These are phyloP conservation scores for Camponotus fellah DNA, from an alignment of 2,888 invertebrate genomes.

Conservation along the genomic window DNA sequence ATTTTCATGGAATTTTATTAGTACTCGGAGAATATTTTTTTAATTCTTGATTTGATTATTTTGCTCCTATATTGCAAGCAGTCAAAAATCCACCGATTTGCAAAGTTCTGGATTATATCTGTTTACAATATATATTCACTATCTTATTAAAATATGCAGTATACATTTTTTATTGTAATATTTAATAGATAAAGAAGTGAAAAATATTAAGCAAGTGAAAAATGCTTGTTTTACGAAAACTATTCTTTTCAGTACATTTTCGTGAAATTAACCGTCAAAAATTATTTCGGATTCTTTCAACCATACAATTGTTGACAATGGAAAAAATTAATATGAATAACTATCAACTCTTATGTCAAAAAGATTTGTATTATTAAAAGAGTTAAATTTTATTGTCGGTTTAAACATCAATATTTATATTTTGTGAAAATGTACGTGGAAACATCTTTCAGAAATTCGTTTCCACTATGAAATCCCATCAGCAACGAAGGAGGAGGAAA, in stretches of 20 bases:
- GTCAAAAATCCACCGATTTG: no score
- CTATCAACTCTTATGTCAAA: not conserved
- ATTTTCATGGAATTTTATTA: no score
- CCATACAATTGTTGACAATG: not conserved
- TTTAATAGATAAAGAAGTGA: not conserved
- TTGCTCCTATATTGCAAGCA: not conserved
- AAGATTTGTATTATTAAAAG: not conserved
- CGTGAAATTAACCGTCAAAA: constrained; percentile 4
- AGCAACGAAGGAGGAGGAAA: constrained; percentile 79
- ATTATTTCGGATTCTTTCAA: not conserved
- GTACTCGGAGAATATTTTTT: no score
- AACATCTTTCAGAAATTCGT: constrained; percentile 83
- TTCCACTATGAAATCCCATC: constrained; percentile 80
- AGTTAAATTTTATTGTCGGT: not conserved
- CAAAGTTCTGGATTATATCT: no score
- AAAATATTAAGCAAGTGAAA: not conserved
- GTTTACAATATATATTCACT: no score
- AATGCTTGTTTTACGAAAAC: not conserved
- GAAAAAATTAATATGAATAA: not conserved
- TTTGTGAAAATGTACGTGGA: constrained; percentile 25
- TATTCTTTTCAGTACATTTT: not conserved
- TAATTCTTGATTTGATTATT: not conserved
- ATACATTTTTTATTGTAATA: no score
- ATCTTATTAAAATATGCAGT: no score
- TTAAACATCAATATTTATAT: not conserved